Evolutionary conservation across 2,797 vertebrate species (phyloP), one percentile per base, ranked within the genome.

Genomic region (Hoplostethus atlanticus): DNA sequence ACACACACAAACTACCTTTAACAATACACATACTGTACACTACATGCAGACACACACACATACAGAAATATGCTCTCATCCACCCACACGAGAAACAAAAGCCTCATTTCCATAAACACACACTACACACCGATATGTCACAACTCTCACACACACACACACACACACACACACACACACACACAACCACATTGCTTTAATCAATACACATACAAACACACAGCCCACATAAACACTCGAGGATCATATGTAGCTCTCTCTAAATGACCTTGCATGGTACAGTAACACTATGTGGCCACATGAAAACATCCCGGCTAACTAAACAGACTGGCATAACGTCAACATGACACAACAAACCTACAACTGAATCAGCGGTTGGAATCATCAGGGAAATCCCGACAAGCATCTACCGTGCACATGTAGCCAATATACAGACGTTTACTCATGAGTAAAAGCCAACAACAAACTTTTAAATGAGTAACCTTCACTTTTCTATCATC

Each of bases 161-260:
- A 12, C 30, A 53, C n/a, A 46, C 5, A n/a, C 4, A 51, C 56
- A 30, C 31, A 58, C 53, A 60, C 64, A 64, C 34, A n/a, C n/a
- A 34, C 30, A 17, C 42, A 6, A 57, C 64, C 56, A 58, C 64
- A 34, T 34, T 56, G 71, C 60, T 78, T 75, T 73, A 70, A 80
- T 67, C 76, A 64, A 71, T 52, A 60, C 59, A 3, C 40, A 50
- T 42, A 50, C 44, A 81, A 67, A 76, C 64, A 61, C 54, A 56
- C 70, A 44, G 61, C 71, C 71, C 64, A 77, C 77, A 65, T 44
- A 60, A 46, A 55, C 64, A 65, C 55, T 78, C 50, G 28, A 69
- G 42, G 63, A 52, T 67, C 48, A 70, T 51, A 73, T 25, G 48
- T 11, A 44, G 68, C 42, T 30, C 1, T 1, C 3, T 56, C 54